A percentile compares a stretch with the other conserved stretches of the same genome.
Conservation (phyloP, 2,888 invertebrate species). For the Brenthis ino region DNA sequence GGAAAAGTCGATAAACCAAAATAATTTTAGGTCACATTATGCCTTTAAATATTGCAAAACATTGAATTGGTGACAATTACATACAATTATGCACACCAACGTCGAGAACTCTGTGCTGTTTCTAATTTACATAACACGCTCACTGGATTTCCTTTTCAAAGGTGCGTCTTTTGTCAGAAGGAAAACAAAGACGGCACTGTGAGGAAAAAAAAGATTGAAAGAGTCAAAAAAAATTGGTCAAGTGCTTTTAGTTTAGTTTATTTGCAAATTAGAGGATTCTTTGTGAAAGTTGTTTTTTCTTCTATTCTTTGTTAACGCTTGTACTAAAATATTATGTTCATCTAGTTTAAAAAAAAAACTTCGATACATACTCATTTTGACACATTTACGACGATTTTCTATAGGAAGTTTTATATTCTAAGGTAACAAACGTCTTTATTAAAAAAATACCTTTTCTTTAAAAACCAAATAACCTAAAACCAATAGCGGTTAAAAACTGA, state of each 20-base stretch:
- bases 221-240: conserved; percentile 32
- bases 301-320: background rate
- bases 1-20: no score
- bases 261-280: conserved; percentile 18
- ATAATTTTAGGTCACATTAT: no score
- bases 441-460: background rate
- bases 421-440: no score
- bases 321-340: no score
- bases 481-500: conserved; percentile 2
- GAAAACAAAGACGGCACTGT: conserved; percentile 61
- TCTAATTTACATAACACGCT: conserved; percentile 70
- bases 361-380: no score
- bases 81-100: conserved; percentile 33
- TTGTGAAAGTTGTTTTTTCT: background rate
- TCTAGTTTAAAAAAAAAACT: background rate
- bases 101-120: conserved; percentile 53
- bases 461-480: background rate
- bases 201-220: conserved; percentile 44
- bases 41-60: background rate
- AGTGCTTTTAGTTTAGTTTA: conserved; percentile 31
- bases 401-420: no score
- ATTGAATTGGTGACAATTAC: conserved; percentile 25
- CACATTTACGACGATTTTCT: no score
- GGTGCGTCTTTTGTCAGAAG: conserved; percentile 68
- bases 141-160: conserved; percentile 66